Evolutionary conservation across 2,888 invertebrate species (phyloP), one percentile per base, ranked within the genome.

Genomic region (Ennomos erosarius): DNA sequence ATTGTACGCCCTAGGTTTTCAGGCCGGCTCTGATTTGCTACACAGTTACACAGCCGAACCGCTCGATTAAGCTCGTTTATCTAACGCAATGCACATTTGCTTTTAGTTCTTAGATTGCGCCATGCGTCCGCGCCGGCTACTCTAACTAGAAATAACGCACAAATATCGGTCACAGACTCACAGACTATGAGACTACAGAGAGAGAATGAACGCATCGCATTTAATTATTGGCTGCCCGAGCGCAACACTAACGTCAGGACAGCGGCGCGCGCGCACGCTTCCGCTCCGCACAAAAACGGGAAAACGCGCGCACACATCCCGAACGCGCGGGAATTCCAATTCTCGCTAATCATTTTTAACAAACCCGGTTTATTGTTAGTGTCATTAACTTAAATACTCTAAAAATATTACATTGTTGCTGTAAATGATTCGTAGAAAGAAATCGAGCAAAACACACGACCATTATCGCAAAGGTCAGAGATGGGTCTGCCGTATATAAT

Each of bases 101-200:
- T 87, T 88, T 88, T 85, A 88, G 89, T 85, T 84, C 82, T 84
- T 85, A 87, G 82, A 80, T 91, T 90, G 87, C 90, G 90, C 88
- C 90, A 90, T 75, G 73, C 72, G 73, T 75, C 70, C 75, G 78
- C 76, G 72, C 76, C 78, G 75, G 75, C 51, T 59, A 39, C 50
- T 36, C 52, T 26, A 26, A 85, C 86, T 91, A 87, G 90, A 90
- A 91, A 91, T 92, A 91, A 89, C 90, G 87, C 64, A 43, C 82
- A 73, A 89, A 92, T 91, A 91, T 92, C 92, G 92, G 92, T 90
- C 92, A 92, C 81, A 81, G 87, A 37, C 48, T 37, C 47, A 10
- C 48, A 42, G 85, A 85, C 82, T 86, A 72, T 78, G 26, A 26
- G 26, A 26, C 26, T 26, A 26, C 26, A 26, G 26, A 69, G 77